phyloP scores from a whole-genome alignment of 2,888 invertebrate genomes.

The Andrena flavipes region DNA sequence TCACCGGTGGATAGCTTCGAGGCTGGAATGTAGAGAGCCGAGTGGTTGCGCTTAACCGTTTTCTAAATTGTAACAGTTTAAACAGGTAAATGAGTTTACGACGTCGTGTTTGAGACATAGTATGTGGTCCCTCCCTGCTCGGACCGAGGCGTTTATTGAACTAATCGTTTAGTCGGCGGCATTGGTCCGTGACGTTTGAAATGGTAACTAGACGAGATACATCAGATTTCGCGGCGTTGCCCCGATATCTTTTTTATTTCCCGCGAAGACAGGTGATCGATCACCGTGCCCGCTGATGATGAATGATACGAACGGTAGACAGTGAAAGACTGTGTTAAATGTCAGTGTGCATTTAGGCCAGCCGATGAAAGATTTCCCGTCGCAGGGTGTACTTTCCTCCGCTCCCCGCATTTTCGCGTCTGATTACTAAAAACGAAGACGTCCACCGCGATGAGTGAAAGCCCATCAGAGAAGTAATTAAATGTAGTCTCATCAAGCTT shows the following conservation, averaged over 20 bases:
- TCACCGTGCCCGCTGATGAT: slow-evolving; percentile 44
- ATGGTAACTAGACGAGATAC: slow-evolving; percentile 8
- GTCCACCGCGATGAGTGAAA: neutral
- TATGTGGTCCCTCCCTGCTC: neutral
- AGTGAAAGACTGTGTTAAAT: slow-evolving; percentile 46
- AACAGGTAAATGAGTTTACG: slow-evolving; percentile 42
- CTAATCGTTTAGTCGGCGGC: slow-evolving; percentile 17
- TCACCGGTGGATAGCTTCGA: slow-evolving; percentile 13
- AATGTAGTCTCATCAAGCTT: neutral
- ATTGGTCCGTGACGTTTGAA: slow-evolving; percentile 9
- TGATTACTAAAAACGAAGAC: neutral
- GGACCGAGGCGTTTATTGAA: slow-evolving; percentile 2
- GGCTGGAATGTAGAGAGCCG: slow-evolving; percentile 38
- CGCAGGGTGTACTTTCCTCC: neutral
- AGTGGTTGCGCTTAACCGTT: slow-evolving; percentile 17
- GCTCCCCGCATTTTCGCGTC: neutral
- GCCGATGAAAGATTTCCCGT: slow-evolving; percentile 27
- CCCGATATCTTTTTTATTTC: slow-evolving; percentile 23
- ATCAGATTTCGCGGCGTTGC: slow-evolving; percentile 22
- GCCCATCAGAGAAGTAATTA: neutral
- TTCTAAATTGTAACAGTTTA: neutral
- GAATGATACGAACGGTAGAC: slow-evolving; percentile 39
- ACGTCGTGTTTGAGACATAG: slow-evolving; percentile 21
- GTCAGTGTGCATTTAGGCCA: slow-evolving; percentile 39
- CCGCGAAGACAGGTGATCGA: slow-evolving; percentile 27